These are phyloP conservation scores for Enteromius trimaculatus DNA, from an alignment of 2,797 vertebrate genomes.

Conservation along the genomic window DNA sequence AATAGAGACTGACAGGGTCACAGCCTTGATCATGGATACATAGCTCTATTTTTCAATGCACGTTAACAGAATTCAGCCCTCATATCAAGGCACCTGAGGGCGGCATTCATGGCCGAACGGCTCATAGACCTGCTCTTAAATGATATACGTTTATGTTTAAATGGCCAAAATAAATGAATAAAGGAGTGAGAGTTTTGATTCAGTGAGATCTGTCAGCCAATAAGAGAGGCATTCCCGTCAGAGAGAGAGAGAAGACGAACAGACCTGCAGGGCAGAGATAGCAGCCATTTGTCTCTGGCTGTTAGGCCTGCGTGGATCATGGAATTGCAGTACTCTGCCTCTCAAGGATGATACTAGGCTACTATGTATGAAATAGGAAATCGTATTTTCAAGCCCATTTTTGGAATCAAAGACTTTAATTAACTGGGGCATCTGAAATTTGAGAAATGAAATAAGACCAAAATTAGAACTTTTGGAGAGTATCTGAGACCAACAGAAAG, in stretches of 20 bases:
- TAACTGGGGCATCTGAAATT: constrained; percentile 67
- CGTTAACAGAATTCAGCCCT: neutral
- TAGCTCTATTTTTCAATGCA: constrained; percentile 5
- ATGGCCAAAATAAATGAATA: constrained; percentile 29
- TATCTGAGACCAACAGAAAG: constrained; percentile 50
- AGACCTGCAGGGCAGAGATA: constrained; percentile 21
- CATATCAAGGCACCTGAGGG: constrained; percentile 4
- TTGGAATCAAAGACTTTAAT: constrained; percentile 73
- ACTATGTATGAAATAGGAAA: constrained; percentile 59
- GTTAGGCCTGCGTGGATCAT: constrained; percentile 12
- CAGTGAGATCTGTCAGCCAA: constrained; percentile 6
- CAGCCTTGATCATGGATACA: constrained; percentile 32
- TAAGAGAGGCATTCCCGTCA: neutral
- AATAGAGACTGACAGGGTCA: constrained; percentile 42
- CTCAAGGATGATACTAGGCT: constrained; percentile 41
- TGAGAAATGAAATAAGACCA: constrained; percentile 60
- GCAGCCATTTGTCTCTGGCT: constrained; percentile 13
- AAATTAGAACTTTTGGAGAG: constrained; percentile 56
- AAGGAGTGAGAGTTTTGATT: constrained; percentile 11
- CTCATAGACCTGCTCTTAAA: constrained; percentile 21
- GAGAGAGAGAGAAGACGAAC: neutral
- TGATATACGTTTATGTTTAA: constrained; percentile 1
- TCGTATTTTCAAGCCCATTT: constrained; percentile 65
- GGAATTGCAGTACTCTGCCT: neutral
- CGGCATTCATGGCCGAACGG: constrained; percentile 14